Evolutionary conservation across 23 tunicate genomes (phyloP).

Genomic region (Ascidia mentula): DNA sequence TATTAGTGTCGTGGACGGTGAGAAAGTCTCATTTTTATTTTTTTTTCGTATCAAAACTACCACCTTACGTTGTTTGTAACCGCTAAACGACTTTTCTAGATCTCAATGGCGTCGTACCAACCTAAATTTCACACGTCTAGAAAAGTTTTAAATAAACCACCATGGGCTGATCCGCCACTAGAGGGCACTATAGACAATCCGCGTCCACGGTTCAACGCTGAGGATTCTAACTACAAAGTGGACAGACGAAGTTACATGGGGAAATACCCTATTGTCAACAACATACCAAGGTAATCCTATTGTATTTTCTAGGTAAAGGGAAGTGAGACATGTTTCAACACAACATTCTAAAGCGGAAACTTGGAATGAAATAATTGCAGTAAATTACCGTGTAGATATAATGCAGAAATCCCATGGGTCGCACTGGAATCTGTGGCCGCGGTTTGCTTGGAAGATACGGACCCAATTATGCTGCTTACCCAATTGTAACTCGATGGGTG

Average conservation of each 20-base stretch:
- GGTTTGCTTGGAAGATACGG: slow-evolving; percentile 93
- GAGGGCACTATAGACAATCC: slow-evolving; percentile 1
- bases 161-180: slow-evolving; percentile 58
- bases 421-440: slow-evolving; percentile 90
- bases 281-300: no score
- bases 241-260: slow-evolving; percentile 67
- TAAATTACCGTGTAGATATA: no score
- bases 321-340: no score
- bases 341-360: no score
- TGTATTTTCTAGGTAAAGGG: no score
- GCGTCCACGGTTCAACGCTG: slow-evolving; percentile 49
- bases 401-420: slow-evolving; percentile 82
- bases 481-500: slow-evolving; percentile 94
- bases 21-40: no score
- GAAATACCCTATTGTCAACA: slow-evolving; percentile 52
- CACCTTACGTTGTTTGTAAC: no score
- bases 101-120: slow-evolving; percentile 45
- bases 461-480: slow-evolving; percentile 99
- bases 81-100: slow-evolving; percentile 24
- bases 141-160: neutral
- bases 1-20: slow-evolving; percentile 76
- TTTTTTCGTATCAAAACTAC: no score
- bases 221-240: slow-evolving; percentile 47
- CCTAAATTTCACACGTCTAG: slow-evolving; percentile 56
- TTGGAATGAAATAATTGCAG: no score